Percentiles rank a stretch among this genome's conserved stretches.
Evolutionary conservation across 2,113 vertebrate species (phyloP).

Genomic region (Dicentrarchus labrax): DNA sequence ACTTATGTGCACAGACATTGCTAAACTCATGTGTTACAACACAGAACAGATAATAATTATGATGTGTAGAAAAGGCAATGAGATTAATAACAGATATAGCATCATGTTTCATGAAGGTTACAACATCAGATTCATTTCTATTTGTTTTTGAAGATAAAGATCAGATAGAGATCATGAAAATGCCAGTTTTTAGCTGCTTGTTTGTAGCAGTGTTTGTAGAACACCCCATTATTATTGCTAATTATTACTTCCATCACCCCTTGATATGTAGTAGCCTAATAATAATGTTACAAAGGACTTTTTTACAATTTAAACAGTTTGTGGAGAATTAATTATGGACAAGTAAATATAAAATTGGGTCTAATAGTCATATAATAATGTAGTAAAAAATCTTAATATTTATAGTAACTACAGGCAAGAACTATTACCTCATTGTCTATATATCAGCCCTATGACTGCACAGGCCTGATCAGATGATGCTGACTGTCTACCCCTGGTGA

Average conservation of each 20-base stretch:
- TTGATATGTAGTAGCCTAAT: not conserved
- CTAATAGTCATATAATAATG: not conserved
- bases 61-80: not conserved
- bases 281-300: not conserved
- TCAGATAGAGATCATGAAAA: not conserved
- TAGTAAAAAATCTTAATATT: not conserved
- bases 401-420: not conserved
- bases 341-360: not conserved
- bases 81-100: not conserved
- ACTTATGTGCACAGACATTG: too few relatives aligned
- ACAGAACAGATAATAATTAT: not conserved
- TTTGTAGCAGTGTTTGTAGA: not conserved
- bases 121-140: not conserved
- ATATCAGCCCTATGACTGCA: not conserved
- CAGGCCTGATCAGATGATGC: not conserved
- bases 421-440: not conserved
- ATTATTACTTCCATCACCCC: not conserved
- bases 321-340: not conserved
- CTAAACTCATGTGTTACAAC: not conserved
- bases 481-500: not conserved
- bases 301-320: not conserved
- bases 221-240: not conserved
- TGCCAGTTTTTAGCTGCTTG: not conserved
- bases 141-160: not conserved
- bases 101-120: not conserved